Evolutionary conservation across 2,113 vertebrate species (phyloP).

Genomic region (Tenrec ecaudatus): DNA sequence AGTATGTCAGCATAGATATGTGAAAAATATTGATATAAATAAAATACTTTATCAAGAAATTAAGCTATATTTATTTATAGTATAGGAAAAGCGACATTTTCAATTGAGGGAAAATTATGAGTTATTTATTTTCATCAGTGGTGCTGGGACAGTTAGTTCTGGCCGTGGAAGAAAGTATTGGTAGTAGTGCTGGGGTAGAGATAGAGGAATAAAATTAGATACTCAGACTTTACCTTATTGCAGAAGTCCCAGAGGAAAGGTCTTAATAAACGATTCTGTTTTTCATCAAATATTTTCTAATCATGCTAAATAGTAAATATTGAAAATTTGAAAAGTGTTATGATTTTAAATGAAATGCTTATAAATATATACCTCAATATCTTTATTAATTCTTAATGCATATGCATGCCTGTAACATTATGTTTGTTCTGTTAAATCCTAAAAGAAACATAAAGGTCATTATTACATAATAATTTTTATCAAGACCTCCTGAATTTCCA

Average conservation of each 20-base stretch:
- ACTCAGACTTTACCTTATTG: not conserved
- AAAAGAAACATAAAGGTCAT: not conserved
- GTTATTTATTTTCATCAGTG: not conserved
- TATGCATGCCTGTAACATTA: not conserved
- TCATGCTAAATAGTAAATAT: conserved; percentile 9
- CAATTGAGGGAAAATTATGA: not conserved
- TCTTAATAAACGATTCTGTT: not conserved
- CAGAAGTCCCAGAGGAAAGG: not conserved
- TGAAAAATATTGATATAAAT: too few relatives aligned
- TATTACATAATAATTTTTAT: not conserved
- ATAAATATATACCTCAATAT: not conserved
- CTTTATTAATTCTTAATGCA: conserved; percentile 21
- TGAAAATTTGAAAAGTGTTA: not conserved
- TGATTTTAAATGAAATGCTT: not conserved
- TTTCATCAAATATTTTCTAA: not conserved
- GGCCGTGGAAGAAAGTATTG: not conserved
- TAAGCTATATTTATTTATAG: conserved; percentile 3
- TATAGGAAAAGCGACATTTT: not conserved
- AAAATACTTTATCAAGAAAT: too few relatives aligned
- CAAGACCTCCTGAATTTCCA: not conserved
- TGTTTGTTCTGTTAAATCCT: not conserved
- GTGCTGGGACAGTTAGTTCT: not conserved
- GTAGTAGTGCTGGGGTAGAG: not conserved
- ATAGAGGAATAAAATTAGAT: not conserved
- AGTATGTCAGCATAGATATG: too few relatives aligned